Percentiles rank a stretch among this genome's conserved stretches.
Evolutionary conservation across 1,140 invertebrate genomes (phyloP).

Genomic region (Tetramorium alpestre): DNA sequence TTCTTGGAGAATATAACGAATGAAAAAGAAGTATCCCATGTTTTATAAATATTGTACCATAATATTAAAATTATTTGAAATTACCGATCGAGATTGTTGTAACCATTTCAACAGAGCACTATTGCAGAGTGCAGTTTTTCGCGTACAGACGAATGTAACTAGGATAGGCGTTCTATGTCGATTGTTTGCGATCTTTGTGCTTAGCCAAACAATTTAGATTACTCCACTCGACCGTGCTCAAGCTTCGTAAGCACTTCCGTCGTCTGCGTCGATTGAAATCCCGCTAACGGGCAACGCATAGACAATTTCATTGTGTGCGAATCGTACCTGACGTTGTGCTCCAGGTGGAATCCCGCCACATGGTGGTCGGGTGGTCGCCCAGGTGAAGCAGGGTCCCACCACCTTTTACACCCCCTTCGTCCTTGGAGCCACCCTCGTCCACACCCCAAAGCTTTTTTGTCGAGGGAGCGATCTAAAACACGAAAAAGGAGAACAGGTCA

Average conservation of each 20-base stretch:
- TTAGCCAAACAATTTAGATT: slow-evolving; percentile 21
- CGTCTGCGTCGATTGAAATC: background rate
- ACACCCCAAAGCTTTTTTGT: slow-evolving; percentile 95
- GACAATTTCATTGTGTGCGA: background rate
- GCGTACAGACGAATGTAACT: background rate
- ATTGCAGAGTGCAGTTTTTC: background rate
- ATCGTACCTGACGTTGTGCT: slow-evolving; percentile 92
- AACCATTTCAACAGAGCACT: background rate
- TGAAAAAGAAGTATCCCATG: background rate
- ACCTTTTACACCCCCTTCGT: slow-evolving; percentile 86
- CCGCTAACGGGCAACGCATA: background rate
- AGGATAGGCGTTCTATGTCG: background rate
- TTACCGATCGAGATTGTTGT: background rate
- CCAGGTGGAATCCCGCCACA: slow-evolving; percentile 95
- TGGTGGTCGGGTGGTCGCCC: slow-evolving; percentile 90
- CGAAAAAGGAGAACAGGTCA: slow-evolving; percentile 65
- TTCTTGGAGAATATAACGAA: background rate
- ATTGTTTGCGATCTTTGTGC: background rate
- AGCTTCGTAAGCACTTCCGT: slow-evolving; percentile 15
- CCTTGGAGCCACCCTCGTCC: slow-evolving; percentile 90
- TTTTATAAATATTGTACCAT: background rate
- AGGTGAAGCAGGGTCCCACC: slow-evolving; percentile 90
- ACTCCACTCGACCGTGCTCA: background rate
- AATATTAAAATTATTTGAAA: background rate
- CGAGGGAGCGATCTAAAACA: slow-evolving; percentile 92